These are phyloP conservation scores for Megaustenia siamemsis DNA, from an alignment of 2,888 invertebrate genomes.

Conservation along the genomic window DNA sequence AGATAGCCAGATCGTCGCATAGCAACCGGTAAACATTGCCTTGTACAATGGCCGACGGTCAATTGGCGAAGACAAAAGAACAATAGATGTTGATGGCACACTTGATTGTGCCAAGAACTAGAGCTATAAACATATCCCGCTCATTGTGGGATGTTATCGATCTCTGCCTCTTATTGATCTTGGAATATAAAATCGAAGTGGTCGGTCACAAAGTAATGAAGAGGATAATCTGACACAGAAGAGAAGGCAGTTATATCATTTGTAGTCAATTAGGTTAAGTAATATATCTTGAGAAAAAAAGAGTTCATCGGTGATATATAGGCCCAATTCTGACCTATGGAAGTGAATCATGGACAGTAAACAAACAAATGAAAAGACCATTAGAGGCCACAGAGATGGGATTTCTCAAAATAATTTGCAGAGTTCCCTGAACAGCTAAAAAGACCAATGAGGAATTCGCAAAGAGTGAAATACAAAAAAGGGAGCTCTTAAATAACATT, in stretches of 20 bases:
- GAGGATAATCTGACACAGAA: neutral
- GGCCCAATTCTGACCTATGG: no score
- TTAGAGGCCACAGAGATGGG: no score
- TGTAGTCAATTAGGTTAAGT: no score
- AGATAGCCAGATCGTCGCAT: constrained; percentile 11
- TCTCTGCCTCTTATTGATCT: neutral
- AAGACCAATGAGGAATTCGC: neutral
- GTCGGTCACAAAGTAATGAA: neutral
- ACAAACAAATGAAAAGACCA: no score
- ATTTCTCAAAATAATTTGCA: no score
- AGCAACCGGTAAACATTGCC: constrained; percentile 36
- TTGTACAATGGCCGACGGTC: neutral
- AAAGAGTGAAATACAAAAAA: neutral
- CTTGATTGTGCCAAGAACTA: neutral
- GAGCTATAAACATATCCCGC: constrained; percentile 2
- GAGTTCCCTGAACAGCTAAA: no score
- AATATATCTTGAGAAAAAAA: neutral
- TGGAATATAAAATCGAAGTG: neutral
- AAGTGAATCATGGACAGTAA: no score
- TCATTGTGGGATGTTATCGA: neutral
- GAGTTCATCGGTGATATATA: no score
- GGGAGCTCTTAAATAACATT: no score
- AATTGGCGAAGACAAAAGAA: constrained; percentile 31
- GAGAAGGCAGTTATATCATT: no score
- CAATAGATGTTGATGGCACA: constrained; percentile 5